Base-by-base conservation (phyloP, 2,888 invertebrate genomes). In the Tyria jacobaeae region DNA sequence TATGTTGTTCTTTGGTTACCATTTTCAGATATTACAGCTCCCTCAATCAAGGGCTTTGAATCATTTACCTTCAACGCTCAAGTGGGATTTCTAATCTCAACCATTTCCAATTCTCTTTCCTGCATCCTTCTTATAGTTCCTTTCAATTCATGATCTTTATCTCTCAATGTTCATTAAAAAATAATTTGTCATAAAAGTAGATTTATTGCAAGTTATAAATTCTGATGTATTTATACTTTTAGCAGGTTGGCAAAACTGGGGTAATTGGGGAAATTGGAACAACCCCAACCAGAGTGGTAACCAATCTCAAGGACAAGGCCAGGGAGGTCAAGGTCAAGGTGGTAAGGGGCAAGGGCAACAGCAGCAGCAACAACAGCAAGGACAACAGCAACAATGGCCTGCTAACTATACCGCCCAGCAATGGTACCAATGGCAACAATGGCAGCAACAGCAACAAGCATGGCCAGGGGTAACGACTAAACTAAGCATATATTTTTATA, bases 351-450 rank as follows among this genome's bases (percentile, higher is more conserved):
- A 34, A 61, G 82, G 82, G 60, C 72, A 68, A 51, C 69, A 67
- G 64, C 68, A 60, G 58, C 59, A 57, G 53, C 61, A 58, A 56
- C 51, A 31, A 60, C 82, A 82, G 60, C 72, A 68, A 48, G 69
- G 66, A 60, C 68, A 60, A 57, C 58, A 58, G 14, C 82, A 82
- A 58, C 89, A 89, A 80, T 87, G 89, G 88, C 81, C 85, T 17
- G 83, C 78, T 73, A 87, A 86, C 83, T 90, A 90, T 82, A 87
- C 88, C 35, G 83, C 89, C 62, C 91, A 92, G 82, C 92, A 92
- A 83, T 92, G 92, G 92, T 91, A 91, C 85, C 92, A 93, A 85
- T 92, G 92, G 92, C 92, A 92, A 73, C 92, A 92, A 84, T 92
- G 91, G 92, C 92, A 92, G 66, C 92, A 92, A 60, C 91, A 92